Conservation (phyloP, 2,797 vertebrate genomes). For the Pteropus rufus region DNA sequence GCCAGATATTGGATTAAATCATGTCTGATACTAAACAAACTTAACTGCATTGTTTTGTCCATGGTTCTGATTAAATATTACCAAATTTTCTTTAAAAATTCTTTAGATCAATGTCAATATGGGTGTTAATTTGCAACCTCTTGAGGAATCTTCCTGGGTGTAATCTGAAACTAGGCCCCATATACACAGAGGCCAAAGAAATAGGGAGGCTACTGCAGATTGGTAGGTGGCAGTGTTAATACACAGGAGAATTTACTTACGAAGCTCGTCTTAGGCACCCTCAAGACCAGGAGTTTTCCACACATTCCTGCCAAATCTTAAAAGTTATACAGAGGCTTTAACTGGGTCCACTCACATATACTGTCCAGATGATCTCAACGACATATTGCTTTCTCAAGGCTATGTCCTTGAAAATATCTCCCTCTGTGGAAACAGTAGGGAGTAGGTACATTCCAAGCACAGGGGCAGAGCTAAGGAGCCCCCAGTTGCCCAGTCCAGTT, state of each 20-base stretch:
- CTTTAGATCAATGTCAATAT: background rate
- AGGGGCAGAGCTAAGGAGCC: background rate
- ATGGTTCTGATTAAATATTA: background rate
- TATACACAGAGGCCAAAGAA: background rate
- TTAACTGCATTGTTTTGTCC: background rate
- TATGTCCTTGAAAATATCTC: background rate
- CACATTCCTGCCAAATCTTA: background rate
- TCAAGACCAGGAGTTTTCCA: background rate
- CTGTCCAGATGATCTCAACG: background rate
- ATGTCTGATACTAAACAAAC: background rate
- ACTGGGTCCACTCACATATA: background rate
- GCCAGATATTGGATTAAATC: background rate
- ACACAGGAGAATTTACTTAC: background rate
- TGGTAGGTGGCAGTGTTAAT: background rate
- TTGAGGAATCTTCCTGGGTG: background rate
- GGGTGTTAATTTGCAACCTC: background rate
- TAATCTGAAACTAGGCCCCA: background rate
- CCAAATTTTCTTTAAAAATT: background rate
- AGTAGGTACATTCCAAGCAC: background rate
- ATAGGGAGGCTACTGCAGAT: background rate
- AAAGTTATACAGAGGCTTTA: background rate
- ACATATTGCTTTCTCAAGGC: background rate
- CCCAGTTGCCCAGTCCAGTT: background rate
- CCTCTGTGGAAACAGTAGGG: background rate
- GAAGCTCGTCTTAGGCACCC: background rate